A percentile compares a stretch with the other conserved stretches of the same genome.
phyloP scores from a whole-genome alignment of 2,113 vertebrate species.

The Terrapene triunguis region DNA sequence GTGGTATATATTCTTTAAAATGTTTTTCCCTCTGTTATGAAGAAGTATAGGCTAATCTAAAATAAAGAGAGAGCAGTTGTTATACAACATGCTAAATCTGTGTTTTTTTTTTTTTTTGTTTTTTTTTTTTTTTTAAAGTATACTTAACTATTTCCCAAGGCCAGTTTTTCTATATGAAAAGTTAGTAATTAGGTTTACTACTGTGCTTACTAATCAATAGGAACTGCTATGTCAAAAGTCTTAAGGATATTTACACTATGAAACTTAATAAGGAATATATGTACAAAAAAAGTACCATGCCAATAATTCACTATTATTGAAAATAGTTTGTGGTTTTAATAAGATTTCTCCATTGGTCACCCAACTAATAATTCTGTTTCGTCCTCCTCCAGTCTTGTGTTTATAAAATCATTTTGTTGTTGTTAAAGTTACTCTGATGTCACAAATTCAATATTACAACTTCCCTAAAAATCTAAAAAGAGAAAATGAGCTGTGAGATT shows the following conservation, averaged over 20 bases:
- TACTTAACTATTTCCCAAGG: fast-evolving
- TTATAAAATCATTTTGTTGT: background rate
- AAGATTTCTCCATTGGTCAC: background rate
- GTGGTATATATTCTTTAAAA: background rate
- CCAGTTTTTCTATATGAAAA: fast-evolving
- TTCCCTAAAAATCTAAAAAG: fast-evolving
- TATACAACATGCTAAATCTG: background rate
- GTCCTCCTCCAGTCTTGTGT: background rate
- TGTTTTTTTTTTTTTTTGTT: too few species aligned
- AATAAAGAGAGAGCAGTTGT: background rate
- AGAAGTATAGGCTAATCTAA: background rate
- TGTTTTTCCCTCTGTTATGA: background rate
- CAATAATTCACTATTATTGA: background rate
- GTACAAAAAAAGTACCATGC: background rate
- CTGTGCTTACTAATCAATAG: background rate
- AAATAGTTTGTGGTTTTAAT: background rate
- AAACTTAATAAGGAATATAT: background rate
- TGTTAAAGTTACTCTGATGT: background rate
- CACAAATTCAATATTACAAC: fast-evolving
- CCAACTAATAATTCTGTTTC: fast-evolving
- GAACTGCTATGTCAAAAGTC: fast-evolving
- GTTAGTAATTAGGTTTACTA: fast-evolving
- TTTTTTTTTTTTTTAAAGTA: too few species aligned
- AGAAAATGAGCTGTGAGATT: background rate
- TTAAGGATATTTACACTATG: background rate